Evolutionary conservation across 2,113 vertebrate genomes (phyloP), one percentile per base, ranked within the genome.

Genomic region (Phalacrocorax brasilianus): DNA sequence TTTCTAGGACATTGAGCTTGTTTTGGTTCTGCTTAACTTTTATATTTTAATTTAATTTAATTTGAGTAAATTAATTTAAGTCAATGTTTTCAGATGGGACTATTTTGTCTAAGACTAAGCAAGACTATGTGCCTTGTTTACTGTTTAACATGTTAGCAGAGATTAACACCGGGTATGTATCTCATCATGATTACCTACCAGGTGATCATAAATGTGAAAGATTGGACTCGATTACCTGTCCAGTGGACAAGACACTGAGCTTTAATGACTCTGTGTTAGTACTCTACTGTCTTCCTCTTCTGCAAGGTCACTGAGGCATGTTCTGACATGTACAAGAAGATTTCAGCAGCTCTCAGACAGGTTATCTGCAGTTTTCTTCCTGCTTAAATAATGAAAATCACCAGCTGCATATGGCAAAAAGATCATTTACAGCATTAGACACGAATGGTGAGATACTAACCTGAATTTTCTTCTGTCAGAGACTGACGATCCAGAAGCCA

Each of bases 361-460:
- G n/a, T 42, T 61, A 74, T 74, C 27, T 83, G 20, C 70, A 26
- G 42, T 67, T 85, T 88, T 85, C 66, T 82, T 88, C 45, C 88
- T 89, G 30, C 16, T 91, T 89, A 78, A 95, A 80, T 9, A 5
- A 52, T 73, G 45, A 94, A 91, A 68, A 94, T 86, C 87, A 94
- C 75, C 79, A 97, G 53, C 32, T 45, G 33, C 76, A 62, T 22
- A 83, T 52, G 50, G 65, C 81, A 95, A 93, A 82, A 52, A 24
- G n/a, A 92, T 77, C 45, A 79, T 91, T 97, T 92, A 74, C 35
- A 87, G 47, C 27, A 52, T 89, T 92, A 93, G 81, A 91, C 45
- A 73, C 73, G 68, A 76, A 11, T 0, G 3, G 88, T 88, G 75
- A 97, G 26, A 89, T 81, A 96, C 80, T 28, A 80, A 45, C 89